Percentiles rank a stretch among this genome's conserved stretches.
Evolutionary conservation across 2,113 vertebrate species (phyloP).

Genomic region (Platichthys flesus): DNA sequence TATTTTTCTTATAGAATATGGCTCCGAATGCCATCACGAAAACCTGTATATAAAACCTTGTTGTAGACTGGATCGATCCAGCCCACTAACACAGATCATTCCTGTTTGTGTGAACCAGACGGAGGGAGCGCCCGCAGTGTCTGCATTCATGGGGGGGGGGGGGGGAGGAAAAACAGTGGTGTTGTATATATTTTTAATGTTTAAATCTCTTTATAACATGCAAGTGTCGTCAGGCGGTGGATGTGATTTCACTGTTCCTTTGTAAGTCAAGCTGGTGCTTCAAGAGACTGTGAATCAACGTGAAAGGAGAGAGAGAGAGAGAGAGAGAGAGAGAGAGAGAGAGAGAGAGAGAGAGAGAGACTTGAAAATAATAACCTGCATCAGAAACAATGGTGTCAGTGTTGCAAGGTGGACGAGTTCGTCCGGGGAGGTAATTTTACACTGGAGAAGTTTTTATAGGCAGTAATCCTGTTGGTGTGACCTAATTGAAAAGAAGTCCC

Average conservation of each 20-base stretch:
- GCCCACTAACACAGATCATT: slow-evolving; percentile 47
- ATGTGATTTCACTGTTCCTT: slow-evolving; percentile 50
- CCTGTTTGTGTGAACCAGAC: slow-evolving; percentile 34
- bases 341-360: slow-evolving; percentile 20
- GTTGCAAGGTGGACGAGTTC: slow-evolving; percentile 49
- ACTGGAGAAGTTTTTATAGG: slow-evolving; percentile 26
- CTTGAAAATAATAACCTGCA: slow-evolving; percentile 33
- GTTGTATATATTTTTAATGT: slow-evolving; percentile 76
- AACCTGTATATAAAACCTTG: slow-evolving; percentile 47
- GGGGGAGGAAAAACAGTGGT: slow-evolving; percentile 7
- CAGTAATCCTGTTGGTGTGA: slow-evolving; percentile 56
- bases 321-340: neutral
- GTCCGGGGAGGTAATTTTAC: slow-evolving; percentile 55
- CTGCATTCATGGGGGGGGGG: neutral
- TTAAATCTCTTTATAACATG: slow-evolving; percentile 65
- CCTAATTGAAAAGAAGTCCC: slow-evolving; percentile 51
- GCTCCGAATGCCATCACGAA: slow-evolving; percentile 37
- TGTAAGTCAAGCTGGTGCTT: slow-evolving; percentile 42
- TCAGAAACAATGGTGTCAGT: slow-evolving; percentile 51
- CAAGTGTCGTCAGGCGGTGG: slow-evolving; percentile 60
- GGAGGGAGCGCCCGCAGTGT: slow-evolving; percentile 22
- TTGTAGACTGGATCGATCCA: slow-evolving; percentile 49
- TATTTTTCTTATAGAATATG: slow-evolving; percentile 66
- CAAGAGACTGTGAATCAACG: slow-evolving; percentile 46
- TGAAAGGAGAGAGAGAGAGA: slow-evolving; percentile 8